These are phyloP conservation scores for Sinocyclocheilus grahami DNA, from an alignment of 2,113 vertebrate genomes.

Conservation along the genomic window DNA sequence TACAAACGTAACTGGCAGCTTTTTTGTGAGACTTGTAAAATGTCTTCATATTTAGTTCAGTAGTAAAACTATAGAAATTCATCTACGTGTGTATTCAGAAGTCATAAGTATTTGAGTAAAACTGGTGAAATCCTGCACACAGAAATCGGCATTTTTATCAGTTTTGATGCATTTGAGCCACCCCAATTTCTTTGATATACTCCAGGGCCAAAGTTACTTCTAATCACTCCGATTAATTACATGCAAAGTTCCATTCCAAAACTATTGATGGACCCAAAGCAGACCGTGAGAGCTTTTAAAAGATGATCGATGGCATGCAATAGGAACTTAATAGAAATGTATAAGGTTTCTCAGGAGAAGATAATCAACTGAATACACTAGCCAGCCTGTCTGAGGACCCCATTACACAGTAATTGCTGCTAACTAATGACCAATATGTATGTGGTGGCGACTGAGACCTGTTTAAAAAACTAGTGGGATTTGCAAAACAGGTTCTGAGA, in stretches of 20 bases:
- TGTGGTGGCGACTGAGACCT: background rate
- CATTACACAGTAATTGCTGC: slow-evolving; percentile 34
- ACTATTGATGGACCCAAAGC: slow-evolving; percentile 34
- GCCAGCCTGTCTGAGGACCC: slow-evolving; percentile 15
- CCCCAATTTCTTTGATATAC: slow-evolving; percentile 9
- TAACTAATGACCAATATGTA: slow-evolving; percentile 41
- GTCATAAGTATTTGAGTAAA: background rate
- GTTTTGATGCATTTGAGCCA: background rate
- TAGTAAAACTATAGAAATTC: background rate
- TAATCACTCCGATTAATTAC: slow-evolving; percentile 37
- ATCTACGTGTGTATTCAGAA: background rate
- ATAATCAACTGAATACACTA: slow-evolving; percentile 43
- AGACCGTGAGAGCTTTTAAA: slow-evolving; percentile 15
- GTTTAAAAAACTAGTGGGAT: slow-evolving; percentile 11
- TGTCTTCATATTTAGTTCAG: too few species aligned
- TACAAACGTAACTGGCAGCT: too few species aligned
- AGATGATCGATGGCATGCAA: slow-evolving; percentile 48
- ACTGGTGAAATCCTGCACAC: background rate
- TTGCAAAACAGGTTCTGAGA: slow-evolving; percentile 29
- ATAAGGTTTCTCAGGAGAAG: slow-evolving; percentile 30
- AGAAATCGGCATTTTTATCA: background rate
- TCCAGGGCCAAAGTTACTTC: background rate
- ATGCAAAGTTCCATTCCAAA: slow-evolving; percentile 36
- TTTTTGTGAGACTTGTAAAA: background rate
- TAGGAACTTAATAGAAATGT: slow-evolving; percentile 45